phyloP scores from a whole-genome alignment of 2,888 invertebrate species.

The Papilio elwesi region DNA sequence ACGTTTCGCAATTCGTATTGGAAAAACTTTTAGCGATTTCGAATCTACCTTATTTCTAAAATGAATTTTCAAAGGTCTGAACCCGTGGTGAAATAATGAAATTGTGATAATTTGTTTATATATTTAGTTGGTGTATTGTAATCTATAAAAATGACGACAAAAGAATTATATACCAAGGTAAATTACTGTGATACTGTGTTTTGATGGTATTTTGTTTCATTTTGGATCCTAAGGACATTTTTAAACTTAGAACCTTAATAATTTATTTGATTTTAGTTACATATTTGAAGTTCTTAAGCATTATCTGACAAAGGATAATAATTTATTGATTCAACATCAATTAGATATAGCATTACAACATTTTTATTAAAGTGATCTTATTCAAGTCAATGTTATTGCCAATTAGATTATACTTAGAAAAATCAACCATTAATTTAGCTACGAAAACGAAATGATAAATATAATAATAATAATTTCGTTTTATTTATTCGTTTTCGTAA shows the following conservation, averaged over 20 bases:
- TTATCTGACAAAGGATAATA: neutral
- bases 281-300: conserved; percentile 21
- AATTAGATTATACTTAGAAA: neutral
- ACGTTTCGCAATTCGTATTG: conserved; percentile 70
- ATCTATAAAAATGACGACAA: conserved; percentile 76
- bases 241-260: conserved; percentile 49
- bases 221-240: conserved; percentile 42
- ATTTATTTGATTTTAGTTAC: conserved; percentile 43
- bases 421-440: neutral
- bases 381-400: neutral
- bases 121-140: conserved; percentile 45
- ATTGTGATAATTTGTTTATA: conserved; percentile 46
- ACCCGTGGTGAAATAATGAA: conserved; percentile 71
- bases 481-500: no score
- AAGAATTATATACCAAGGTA: conserved; percentile 83
- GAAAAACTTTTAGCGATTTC: conserved; percentile 63
- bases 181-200: conserved; percentile 50
- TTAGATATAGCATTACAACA: neutral
- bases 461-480: no score
- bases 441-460: neutral
- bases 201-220: conserved; percentile 46
- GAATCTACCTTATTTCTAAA: conserved; percentile 76
- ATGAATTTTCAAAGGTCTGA: conserved; percentile 67
- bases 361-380: neutral
- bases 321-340: conserved; percentile 12